Conservation (phyloP, 2,113 vertebrate genomes). For the Archilochus colubris region DNA sequence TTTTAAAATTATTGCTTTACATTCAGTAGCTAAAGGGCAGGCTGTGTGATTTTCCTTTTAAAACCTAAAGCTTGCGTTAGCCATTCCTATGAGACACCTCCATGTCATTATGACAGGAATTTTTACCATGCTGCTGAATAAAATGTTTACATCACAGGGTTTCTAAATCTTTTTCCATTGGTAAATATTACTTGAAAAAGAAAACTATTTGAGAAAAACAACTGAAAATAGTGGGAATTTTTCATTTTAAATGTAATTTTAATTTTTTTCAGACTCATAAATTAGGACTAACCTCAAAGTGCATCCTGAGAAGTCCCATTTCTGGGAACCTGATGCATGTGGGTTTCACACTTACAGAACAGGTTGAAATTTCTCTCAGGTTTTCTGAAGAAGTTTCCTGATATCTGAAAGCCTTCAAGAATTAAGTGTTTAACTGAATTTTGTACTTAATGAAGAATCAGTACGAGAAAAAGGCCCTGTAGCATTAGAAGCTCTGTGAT, state of each 20-base stretch:
- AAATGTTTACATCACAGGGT: background rate
- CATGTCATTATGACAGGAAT: background rate
- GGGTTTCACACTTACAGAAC: background rate
- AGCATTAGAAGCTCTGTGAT: background rate
- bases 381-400: background rate
- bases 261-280: background rate
- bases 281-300: background rate
- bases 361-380: background rate
- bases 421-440: background rate
- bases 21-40: background rate
- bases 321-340: background rate
- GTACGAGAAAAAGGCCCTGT: background rate
- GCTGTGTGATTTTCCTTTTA: background rate
- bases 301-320: background rate
- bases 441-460: background rate
- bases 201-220: background rate
- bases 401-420: background rate
- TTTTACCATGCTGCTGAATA: background rate
- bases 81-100: background rate
- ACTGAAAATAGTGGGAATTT: background rate
- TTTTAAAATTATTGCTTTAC: background rate
- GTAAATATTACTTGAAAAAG: background rate
- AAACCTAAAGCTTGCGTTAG: background rate
- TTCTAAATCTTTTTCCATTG: background rate
- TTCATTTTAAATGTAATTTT: background rate